Percentiles rank a stretch among this genome's conserved stretches.
Conservation (phyloP, 2,113 vertebrate species). For the Petrocephalus microphthalmus region DNA sequence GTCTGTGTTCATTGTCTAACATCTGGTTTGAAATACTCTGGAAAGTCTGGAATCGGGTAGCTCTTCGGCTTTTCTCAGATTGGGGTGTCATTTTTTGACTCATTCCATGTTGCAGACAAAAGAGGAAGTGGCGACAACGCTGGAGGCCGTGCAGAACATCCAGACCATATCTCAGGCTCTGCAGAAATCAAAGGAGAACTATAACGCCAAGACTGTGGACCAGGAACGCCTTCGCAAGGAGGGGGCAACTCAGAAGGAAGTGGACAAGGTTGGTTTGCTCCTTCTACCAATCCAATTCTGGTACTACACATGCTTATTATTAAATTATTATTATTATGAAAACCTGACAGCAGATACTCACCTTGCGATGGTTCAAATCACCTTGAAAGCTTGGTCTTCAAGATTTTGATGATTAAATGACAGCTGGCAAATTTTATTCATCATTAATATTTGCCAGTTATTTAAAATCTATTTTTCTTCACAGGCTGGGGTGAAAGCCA, state of each 20-base stretch:
- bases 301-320: not conserved
- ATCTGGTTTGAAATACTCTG: not conserved
- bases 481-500: constrained; percentile 86
- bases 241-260: constrained; percentile 86
- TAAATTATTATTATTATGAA: not conserved
- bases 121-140: constrained; percentile 89
- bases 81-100: not conserved
- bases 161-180: constrained; percentile 85
- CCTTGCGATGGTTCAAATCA: not conserved
- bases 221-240: constrained; percentile 93
- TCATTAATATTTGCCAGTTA: not conserved
- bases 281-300: not conserved
- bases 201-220: constrained; percentile 84
- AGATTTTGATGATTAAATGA: not conserved
- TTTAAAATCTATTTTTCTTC: constrained; percentile 39
- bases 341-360: not conserved
- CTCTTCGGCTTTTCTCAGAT: not conserved
- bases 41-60: not conserved
- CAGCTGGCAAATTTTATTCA: not conserved
- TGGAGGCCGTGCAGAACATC: constrained; percentile 93
- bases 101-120: constrained; percentile 68
- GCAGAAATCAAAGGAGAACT: constrained; percentile 94
- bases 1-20: not conserved
- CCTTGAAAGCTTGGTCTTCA: not conserved
- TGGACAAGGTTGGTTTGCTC: constrained; percentile 78